Evolutionary conservation across 2,888 invertebrate genomes (phyloP).

Genomic region (Gerris lacustris): DNA sequence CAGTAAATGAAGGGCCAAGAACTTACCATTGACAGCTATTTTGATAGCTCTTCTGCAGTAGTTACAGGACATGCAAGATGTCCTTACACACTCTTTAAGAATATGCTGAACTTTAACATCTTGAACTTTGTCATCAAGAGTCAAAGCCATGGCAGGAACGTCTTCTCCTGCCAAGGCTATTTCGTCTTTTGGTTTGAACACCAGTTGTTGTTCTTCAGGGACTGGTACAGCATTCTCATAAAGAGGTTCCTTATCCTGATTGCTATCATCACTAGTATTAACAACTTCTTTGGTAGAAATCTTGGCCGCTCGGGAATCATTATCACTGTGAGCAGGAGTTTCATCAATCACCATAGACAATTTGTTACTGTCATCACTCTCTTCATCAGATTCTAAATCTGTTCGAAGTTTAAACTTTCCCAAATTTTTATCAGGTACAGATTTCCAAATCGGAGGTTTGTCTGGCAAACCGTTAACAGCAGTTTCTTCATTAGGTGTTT

Average conservation of each 20-base stretch:
- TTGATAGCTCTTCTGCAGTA: slow-evolving; percentile 78
- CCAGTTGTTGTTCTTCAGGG: slow-evolving; percentile 34
- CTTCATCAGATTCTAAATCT: slow-evolving; percentile 38
- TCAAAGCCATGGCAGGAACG: slow-evolving; percentile 54
- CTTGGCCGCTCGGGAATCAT: slow-evolving; percentile 30
- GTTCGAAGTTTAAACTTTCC: slow-evolving; percentile 42
- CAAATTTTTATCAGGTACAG: slow-evolving; percentile 42
- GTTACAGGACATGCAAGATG: slow-evolving; percentile 57
- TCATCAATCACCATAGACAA: slow-evolving; percentile 45
- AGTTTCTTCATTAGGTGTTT: neutral
- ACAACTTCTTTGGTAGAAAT: slow-evolving; percentile 24
- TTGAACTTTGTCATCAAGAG: slow-evolving; percentile 61
- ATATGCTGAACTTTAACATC: slow-evolving; percentile 58
- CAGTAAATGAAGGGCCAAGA: slow-evolving; percentile 65
- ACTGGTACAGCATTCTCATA: slow-evolving; percentile 36
- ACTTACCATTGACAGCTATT: slow-evolving; percentile 72
- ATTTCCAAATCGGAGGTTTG: slow-evolving; percentile 7
- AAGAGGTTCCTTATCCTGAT: slow-evolving; percentile 29
- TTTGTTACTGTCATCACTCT: slow-evolving; percentile 50
- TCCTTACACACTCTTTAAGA: slow-evolving; percentile 57
- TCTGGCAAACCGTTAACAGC: neutral
- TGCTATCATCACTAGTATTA: slow-evolving; percentile 20
- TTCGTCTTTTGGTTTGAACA: slow-evolving; percentile 14
- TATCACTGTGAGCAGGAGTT: slow-evolving; percentile 35
- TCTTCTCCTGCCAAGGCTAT: slow-evolving; percentile 46